Evolutionary conservation across 2,888 invertebrate species (phyloP), one percentile per base, ranked within the genome.

Genomic region (Iselma pallidipennis): DNA sequence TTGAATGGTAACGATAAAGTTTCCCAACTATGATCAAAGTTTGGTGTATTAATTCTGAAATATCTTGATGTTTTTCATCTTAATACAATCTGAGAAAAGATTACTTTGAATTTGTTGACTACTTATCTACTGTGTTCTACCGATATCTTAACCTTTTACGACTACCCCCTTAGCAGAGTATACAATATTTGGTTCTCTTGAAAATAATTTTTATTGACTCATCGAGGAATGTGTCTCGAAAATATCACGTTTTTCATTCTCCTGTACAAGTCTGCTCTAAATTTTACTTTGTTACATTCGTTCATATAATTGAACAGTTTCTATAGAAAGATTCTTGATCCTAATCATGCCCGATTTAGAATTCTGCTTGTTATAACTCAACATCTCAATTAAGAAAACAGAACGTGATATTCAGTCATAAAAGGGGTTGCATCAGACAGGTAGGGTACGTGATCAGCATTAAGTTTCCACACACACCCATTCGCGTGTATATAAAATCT

Each of bases 311-410:
- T 59, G 70, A 71, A 72, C 71, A 68, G 54, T n/a, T n/a, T 66
- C 68, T 64, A 45, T 19, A 21, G 59, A 65, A 65, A 60, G 60
- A 66, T 63, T 63, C 61, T 59, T 61, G 63, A 58, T 63, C 52
- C 57, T 61, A 61, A 68, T 67, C 67, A 63, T 57, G 52, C 50
- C 42, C 45, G 45, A 59, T 61, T 65, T 61, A 58, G 57, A 67
- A 63, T 65, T 62, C 59, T 51, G 57, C 62, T 68, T 57, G 66
- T 68, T 68, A 66, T 61, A 66, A 55, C 62, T 64, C 61, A 62
- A 62, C 60, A 63, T 65, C 66, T 54, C 66, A 66, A 69, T 69
- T 67, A 69, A 67, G 65, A 69, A 65, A 65, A 52, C 57, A 61
- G 63, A 63, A 69, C 66, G 68, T 67, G 65, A 66, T 59, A 60